phyloP scores from a whole-genome alignment of 2,113 vertebrate genomes.

The Scortum barcoo region DNA sequence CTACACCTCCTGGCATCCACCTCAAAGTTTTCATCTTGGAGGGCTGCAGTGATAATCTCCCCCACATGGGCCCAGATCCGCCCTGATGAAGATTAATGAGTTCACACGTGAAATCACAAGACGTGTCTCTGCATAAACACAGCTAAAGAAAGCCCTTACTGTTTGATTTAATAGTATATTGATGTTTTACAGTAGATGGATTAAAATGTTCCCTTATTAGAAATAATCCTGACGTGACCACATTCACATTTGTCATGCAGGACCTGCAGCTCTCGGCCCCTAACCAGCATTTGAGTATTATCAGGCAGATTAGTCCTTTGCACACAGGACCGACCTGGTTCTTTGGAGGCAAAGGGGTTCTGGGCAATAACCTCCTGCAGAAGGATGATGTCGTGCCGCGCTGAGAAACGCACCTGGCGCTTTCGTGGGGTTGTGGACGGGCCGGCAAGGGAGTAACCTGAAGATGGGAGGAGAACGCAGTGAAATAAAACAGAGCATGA shows the following conservation, averaged over 20 bases:
- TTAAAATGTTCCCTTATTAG: background rate
- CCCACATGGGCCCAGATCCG: constrained; percentile 84
- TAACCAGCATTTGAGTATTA: background rate
- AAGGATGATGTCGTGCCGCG: constrained; percentile 86
- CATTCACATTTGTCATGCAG: background rate
- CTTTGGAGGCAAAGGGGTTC: constrained; percentile 85
- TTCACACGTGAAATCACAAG: background rate
- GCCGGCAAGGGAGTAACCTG: constrained; percentile 79
- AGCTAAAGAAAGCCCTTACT: background rate
- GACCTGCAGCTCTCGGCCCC: background rate
- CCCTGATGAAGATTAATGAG: constrained; percentile 39
- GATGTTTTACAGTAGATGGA: background rate
- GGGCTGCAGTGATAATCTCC: constrained; percentile 82
- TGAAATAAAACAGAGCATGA: background rate
- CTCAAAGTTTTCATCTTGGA: constrained; percentile 86
- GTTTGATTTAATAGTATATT: background rate
- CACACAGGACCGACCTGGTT: constrained; percentile 70
- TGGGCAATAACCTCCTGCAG: constrained; percentile 84
- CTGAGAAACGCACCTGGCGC: constrained; percentile 85
- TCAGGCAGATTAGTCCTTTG: background rate
- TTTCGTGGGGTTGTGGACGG: constrained; percentile 80
- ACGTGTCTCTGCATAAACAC: background rate
- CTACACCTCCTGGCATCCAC: constrained; percentile 85
- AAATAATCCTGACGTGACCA: background rate
- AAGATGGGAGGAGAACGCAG: background rate